phyloP scores from a whole-genome alignment of 1,140 invertebrate genomes.

The Drosophila teissieri region DNA sequence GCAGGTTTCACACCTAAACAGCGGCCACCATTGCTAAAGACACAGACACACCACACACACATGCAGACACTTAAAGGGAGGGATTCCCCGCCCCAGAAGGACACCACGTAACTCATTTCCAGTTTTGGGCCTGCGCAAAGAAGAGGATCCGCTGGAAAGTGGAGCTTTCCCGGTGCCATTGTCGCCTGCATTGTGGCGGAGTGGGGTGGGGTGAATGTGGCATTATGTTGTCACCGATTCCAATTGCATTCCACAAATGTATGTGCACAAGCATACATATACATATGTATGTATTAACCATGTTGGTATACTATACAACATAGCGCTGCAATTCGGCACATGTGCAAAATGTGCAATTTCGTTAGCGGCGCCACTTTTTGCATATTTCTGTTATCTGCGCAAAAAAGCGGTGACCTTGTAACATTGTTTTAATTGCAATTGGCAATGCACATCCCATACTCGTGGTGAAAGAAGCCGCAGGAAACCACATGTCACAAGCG shows the following conservation, averaged over 20 bases:
- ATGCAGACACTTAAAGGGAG: slow-evolving; percentile 1
- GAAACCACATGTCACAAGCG: not conserved
- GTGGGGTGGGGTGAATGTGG: slow-evolving; percentile 38
- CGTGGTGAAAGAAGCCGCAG: not conserved
- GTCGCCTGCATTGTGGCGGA: slow-evolving; percentile 61
- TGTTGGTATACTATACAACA: slow-evolving; percentile 6
- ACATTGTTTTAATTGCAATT: slow-evolving; percentile 76
- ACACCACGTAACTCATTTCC: slow-evolving; percentile 71
- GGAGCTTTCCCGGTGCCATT: slow-evolving; percentile 29
- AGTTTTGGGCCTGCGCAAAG: slow-evolving; percentile 73
- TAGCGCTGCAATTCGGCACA: slow-evolving; percentile 42
- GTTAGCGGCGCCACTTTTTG: slow-evolving; percentile 64
- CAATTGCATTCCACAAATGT: slow-evolving; percentile 74
- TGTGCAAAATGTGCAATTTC: slow-evolving; percentile 77
- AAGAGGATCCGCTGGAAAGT: slow-evolving; percentile 58
- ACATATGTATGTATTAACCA: slow-evolving; percentile 32
- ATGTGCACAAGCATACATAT: not conserved
- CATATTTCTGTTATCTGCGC: slow-evolving; percentile 55
- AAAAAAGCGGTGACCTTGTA: slow-evolving; percentile 75
- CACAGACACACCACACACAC: slow-evolving; percentile 4
- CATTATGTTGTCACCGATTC: slow-evolving; percentile 77
- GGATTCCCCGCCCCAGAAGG: slow-evolving; percentile 22
- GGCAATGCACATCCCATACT: slow-evolving; percentile 35
- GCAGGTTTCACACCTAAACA: slow-evolving; percentile 33
- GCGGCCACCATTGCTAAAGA: slow-evolving; percentile 35